Conservation (phyloP, 2,797 vertebrate species). For the Sitta carolinensis region DNA sequence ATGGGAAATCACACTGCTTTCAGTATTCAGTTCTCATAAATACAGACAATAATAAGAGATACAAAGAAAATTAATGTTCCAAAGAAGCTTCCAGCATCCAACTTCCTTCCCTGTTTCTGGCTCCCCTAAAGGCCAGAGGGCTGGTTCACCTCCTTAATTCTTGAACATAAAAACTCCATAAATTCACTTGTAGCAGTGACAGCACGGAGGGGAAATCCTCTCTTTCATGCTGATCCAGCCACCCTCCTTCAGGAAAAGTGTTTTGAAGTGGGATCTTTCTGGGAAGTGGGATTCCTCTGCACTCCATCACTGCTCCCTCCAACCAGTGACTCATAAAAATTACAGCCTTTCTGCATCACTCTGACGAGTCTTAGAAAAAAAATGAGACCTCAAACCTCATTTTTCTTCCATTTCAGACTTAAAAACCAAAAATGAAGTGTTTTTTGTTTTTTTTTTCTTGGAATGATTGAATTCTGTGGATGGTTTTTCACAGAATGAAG, state of each 20-base stretch:
- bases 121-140: not conserved
- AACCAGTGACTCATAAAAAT: conserved; percentile 45
- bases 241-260: not conserved
- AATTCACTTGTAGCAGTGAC: not conserved
- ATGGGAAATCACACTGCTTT: not conserved
- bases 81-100: not conserved
- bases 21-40: not conserved
- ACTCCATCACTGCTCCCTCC: not conserved
- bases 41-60: not conserved
- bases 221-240: not conserved
- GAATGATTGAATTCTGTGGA: not conserved
- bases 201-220: conserved; percentile 10
- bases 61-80: not conserved
- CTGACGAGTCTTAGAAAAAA: not conserved
- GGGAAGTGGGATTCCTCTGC: conserved; percentile 15
- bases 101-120: not conserved
- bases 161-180: not conserved
- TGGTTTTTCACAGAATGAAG: not conserved
- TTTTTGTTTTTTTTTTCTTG: not conserved
- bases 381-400: conserved; percentile 4
- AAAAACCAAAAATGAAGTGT: not conserved
- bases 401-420: not conserved
- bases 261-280: conserved; percentile 9
- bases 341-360: not conserved
- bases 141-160: not conserved